phyloP scores from a whole-genome alignment of 92 coral and sea anemone species.

The Epizoanthus rinbou region DNA sequence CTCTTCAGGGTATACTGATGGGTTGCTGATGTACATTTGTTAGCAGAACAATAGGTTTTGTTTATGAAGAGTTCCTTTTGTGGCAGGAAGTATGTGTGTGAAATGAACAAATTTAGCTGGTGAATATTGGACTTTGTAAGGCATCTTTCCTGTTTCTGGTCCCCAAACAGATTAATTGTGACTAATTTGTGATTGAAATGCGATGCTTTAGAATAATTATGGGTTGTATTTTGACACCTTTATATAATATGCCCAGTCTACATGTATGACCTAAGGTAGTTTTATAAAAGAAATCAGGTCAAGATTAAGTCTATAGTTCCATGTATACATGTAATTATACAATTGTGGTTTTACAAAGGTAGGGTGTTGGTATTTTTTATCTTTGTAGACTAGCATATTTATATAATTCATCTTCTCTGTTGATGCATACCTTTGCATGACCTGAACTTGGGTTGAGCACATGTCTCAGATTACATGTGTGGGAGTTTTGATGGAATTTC shows the following conservation, averaged over 20 bases:
- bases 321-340: background rate
- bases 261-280: background rate
- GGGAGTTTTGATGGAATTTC: conserved; percentile 31
- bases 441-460: conserved; percentile 28
- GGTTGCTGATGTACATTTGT: background rate
- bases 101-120: conserved; percentile 5
- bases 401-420: background rate
- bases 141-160: background rate
- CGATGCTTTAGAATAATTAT: conserved; percentile 19
- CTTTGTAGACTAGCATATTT: background rate
- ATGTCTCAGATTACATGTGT: conserved; percentile 12
- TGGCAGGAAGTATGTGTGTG: conserved; percentile 4
- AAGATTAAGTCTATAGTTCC: background rate
- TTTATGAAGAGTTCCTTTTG: background rate
- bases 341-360: background rate
- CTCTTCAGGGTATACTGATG: background rate
- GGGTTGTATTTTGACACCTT: conserved; percentile 1
- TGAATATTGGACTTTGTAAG: background rate
- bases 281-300: background rate
- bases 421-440: conserved; percentile 14
- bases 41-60: no score
- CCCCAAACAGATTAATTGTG: background rate
- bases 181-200: conserved; percentile 10
- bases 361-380: background rate
- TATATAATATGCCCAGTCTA: background rate